Conservation (phyloP, 2,888 invertebrate genomes). For the Hydrotaea diabolus region DNA sequence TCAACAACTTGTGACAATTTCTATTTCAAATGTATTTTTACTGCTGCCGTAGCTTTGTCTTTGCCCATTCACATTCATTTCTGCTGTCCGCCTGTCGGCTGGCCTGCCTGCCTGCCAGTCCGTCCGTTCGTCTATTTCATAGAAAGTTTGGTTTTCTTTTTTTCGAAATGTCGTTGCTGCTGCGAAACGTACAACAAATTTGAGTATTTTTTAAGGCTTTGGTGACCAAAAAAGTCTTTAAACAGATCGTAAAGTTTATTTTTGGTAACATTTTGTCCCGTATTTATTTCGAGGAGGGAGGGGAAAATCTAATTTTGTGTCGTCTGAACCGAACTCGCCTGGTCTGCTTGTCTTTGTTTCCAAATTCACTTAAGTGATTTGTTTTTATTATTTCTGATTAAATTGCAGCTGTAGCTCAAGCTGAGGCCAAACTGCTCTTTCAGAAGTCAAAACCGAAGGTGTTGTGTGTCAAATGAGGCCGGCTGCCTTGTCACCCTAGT, state of each 20-base stretch:
- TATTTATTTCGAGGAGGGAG: neutral
- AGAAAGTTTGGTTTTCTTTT: neutral
- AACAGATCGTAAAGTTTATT: neutral
- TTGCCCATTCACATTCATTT: neutral
- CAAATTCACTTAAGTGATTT: neutral
- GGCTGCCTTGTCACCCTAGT: too few relatives aligned
- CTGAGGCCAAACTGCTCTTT: neutral
- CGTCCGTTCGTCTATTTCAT: neutral
- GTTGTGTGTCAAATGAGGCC: too few relatives aligned
- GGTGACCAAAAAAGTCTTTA: neutral
- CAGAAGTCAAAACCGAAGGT: neutral
- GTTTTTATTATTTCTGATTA: neutral
- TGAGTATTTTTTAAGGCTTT: conserved; percentile 1
- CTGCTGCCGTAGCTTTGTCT: neutral
- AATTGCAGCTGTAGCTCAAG: neutral
- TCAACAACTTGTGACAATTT: neutral
- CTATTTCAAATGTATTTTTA: conserved; percentile 2
- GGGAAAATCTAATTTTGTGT: neutral
- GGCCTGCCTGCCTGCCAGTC: too few relatives aligned
- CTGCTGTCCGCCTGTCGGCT: too few relatives aligned
- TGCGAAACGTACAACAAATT: neutral
- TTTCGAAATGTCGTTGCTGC: neutral
- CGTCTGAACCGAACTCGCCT: neutral
- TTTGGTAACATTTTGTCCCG: too few relatives aligned
- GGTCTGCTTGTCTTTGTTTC: neutral